Conservation (phyloP, 2,113 vertebrate species). For the Toxotes jaculatrix region DNA sequence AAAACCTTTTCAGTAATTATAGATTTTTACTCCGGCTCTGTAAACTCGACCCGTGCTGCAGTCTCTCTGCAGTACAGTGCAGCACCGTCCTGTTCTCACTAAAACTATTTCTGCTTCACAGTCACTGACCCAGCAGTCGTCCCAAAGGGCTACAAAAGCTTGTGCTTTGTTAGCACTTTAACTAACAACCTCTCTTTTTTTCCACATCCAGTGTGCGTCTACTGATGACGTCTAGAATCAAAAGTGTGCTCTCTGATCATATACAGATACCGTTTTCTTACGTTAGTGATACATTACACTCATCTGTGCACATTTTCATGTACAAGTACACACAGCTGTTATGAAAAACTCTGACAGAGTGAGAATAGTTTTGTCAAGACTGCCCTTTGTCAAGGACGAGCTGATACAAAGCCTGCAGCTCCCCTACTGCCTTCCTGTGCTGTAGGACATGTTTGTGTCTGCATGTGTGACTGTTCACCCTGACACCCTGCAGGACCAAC, state of each 20-base stretch:
- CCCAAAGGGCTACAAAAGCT: slow-evolving; percentile 14
- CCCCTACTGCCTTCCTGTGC: not conserved
- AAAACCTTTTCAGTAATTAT: not conserved
- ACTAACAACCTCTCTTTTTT: slow-evolving; percentile 6
- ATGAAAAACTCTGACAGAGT: not conserved
- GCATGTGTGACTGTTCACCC: not conserved
- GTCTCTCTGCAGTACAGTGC: slow-evolving; percentile 63
- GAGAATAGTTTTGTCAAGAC: not conserved
- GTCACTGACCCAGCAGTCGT: not conserved
- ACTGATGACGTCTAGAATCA: not conserved
- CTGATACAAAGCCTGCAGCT: slow-evolving; percentile 16
- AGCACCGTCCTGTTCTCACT: slow-evolving; percentile 33
- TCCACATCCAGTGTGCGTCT: not conserved
- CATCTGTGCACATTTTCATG: not conserved
- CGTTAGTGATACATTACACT: not conserved
- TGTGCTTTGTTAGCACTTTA: slow-evolving; percentile 54
- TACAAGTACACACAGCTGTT: not conserved
- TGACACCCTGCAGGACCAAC: slow-evolving; percentile 25
- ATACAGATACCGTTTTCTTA: not conserved
- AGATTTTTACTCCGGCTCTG: not conserved
- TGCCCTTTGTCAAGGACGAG: slow-evolving; percentile 23
- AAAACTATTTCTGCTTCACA: slow-evolving; percentile 45
- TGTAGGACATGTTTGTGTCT: not conserved
- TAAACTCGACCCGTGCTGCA: slow-evolving; percentile 34
- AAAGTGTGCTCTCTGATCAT: not conserved